These are phyloP conservation scores for Equus quagga DNA, from an alignment of 2,113 vertebrate species.

Conservation along the genomic window DNA sequence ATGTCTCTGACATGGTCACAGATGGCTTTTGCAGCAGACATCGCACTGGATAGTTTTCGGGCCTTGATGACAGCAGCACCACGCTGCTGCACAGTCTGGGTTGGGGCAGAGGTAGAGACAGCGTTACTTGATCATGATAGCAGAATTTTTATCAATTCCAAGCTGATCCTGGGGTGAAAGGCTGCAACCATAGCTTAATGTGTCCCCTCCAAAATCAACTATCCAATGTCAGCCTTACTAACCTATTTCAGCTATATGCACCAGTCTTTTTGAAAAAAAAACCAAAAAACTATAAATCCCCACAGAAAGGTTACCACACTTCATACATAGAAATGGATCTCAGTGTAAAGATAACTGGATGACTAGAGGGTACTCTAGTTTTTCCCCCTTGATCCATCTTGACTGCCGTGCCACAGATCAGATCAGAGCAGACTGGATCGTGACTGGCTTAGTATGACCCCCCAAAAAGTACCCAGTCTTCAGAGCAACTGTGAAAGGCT, in stretches of 20 bases:
- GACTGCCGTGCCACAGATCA: neutral
- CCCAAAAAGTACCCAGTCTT: neutral
- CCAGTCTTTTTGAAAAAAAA: neutral
- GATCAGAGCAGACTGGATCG: neutral
- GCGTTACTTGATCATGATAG: neutral
- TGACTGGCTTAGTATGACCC: neutral
- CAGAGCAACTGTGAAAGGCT: neutral
- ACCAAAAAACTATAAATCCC: neutral
- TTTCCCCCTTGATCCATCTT: neutral
- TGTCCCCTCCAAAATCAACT: neutral
- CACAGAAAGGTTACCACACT: neutral
- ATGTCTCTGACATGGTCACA: conserved; percentile 97
- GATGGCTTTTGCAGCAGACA: conserved; percentile 99
- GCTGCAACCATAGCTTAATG: neutral
- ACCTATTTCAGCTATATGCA: neutral
- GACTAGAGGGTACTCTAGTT: neutral
- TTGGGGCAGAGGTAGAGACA: neutral
- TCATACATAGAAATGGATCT: conserved; percentile 18
- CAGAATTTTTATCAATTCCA: neutral
- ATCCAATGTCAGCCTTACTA: neutral
- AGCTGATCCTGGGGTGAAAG: neutral
- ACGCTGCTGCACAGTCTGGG: conserved; percentile 96
- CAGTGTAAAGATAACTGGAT: neutral
- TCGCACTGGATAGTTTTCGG: conserved; percentile 97
- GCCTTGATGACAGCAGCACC: conserved; percentile 97